phyloP scores from a whole-genome alignment of 2,113 vertebrate genomes.

The Heteronetta atricapilla region DNA sequence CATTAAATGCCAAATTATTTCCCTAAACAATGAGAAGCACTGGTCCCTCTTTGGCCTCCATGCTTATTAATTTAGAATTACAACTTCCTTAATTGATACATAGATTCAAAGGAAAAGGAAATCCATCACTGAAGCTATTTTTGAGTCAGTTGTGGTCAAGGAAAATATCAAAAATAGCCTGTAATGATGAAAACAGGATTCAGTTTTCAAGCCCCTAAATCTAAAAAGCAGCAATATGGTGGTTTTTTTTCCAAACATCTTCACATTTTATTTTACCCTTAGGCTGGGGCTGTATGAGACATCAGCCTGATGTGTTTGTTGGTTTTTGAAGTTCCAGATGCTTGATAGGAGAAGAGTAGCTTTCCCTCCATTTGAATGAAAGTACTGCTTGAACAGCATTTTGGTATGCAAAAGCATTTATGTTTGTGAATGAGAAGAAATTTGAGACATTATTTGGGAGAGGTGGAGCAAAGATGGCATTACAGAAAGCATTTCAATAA shows the following conservation, averaged over 20 bases:
- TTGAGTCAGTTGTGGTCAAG: background rate
- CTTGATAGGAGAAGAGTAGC: background rate
- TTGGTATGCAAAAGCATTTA: background rate
- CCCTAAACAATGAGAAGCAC: constrained; percentile 44
- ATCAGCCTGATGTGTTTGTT: background rate
- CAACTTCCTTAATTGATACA: constrained; percentile 48
- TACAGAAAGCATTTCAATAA: background rate
- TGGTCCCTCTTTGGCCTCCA: constrained; percentile 29
- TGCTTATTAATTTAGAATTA: constrained; percentile 45
- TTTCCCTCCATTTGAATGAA: background rate
- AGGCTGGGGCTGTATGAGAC: background rate
- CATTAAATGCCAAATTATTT: constrained; percentile 63
- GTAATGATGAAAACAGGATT: background rate
- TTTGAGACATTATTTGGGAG: background rate
- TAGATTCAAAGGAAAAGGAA: constrained; percentile 26
- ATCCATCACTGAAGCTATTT: background rate
- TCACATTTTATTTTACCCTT: background rate
- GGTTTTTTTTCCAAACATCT: background rate
- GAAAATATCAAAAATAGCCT: constrained; percentile 5
- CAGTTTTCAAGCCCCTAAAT: background rate
- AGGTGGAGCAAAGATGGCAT: background rate
- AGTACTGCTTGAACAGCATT: background rate
- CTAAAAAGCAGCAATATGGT: background rate
- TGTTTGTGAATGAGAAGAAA: background rate
- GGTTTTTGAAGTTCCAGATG: background rate